Evolutionary conservation across 1,140 invertebrate species (phyloP), one percentile per base, ranked within the genome.

Genomic region (Philotrypesis tridentata): DNA sequence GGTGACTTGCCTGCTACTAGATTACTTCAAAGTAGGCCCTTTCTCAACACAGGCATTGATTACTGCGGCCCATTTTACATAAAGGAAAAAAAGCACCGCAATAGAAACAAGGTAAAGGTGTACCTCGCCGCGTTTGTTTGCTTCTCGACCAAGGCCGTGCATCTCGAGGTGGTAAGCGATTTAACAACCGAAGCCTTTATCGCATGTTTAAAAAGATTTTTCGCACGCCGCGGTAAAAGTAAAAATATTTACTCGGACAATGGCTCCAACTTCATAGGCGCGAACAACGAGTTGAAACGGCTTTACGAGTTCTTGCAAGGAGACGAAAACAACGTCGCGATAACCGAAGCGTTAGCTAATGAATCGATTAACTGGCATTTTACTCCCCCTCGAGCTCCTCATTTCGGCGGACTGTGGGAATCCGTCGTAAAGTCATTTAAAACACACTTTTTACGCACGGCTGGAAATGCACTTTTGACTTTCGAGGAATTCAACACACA

Each of bases 321-420:
- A 2, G 23, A 68, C 79, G 21, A 40, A 74, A 48, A 27, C 23
- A 70, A 31, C 3, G n/a, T 65, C 0, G 60, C 55, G n/a, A 17
- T 73, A 29, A 4, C 5, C 11, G 17, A 70, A 6, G 7, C 14
- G 8, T 23, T 71, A 55, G 31, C 40, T 9, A 27, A 60, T 27
- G 43, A 72, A 27, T 21, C 43, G n/a, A 77, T 83, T 12, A 17
- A 83, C 4, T 90, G 88, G 87, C 79, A 87, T 61, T 89, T 89
- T 61, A 87, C 80, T 82, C 89, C 88, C 0, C 88, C 89, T 2
- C 40, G 77, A 25, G 78, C 87, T n/a, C 88, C 88, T 6, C 86
- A 90, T 74, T 87, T 88, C 74, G 87, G 89, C 63, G 88, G 87
- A 65, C 40, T 84, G 8, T 90, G 88, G 85, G 89, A 90, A 82